Evolutionary conservation across 2,888 invertebrate genomes (phyloP).

Genomic region (Cheilosia impressa): DNA sequence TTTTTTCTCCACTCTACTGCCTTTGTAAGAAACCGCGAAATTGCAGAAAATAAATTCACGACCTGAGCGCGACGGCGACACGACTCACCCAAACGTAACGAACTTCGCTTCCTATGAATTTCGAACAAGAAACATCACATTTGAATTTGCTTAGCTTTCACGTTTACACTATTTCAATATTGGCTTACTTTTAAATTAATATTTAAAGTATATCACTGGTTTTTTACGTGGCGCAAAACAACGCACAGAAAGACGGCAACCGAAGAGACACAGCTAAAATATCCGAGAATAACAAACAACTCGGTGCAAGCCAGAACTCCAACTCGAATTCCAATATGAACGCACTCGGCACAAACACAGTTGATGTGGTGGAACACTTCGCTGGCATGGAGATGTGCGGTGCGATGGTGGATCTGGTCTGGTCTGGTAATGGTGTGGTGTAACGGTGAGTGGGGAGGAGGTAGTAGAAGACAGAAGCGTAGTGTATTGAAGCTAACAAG

Average conservation of each 20-base stretch:
- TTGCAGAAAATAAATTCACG: slow-evolving; percentile 64
- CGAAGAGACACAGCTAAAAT: slow-evolving; percentile 6
- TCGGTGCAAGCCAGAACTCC: slow-evolving; percentile 65
- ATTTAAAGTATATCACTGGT: slow-evolving; percentile 45
- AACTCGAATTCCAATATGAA: slow-evolving; percentile 66
- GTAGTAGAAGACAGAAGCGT: background rate
- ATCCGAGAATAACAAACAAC: slow-evolving; percentile 53
- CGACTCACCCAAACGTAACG: slow-evolving; percentile 69
- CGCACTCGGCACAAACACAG: slow-evolving; percentile 31
- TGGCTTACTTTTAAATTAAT: background rate
- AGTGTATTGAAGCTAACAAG: slow-evolving; percentile 45
- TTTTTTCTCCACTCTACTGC: slow-evolving; percentile 45
- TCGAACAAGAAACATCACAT: background rate
- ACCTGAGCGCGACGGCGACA: slow-evolving; percentile 32
- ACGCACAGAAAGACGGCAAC: slow-evolving; percentile 36
- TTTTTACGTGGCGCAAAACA: slow-evolving; percentile 57
- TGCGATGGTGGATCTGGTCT: background rate
- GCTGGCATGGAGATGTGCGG: slow-evolving; percentile 64
- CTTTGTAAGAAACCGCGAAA: slow-evolving; percentile 68
- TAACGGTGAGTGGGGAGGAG: background rate
- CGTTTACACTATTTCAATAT: slow-evolving; percentile 1
- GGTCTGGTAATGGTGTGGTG: background rate
- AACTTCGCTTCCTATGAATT: slow-evolving; percentile 31
- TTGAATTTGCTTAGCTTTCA: slow-evolving; percentile 1
- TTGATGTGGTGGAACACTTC: slow-evolving; percentile 66